Evolutionary conservation across 2,797 vertebrate species (phyloP).

Genomic region (Labeo calbasu): DNA sequence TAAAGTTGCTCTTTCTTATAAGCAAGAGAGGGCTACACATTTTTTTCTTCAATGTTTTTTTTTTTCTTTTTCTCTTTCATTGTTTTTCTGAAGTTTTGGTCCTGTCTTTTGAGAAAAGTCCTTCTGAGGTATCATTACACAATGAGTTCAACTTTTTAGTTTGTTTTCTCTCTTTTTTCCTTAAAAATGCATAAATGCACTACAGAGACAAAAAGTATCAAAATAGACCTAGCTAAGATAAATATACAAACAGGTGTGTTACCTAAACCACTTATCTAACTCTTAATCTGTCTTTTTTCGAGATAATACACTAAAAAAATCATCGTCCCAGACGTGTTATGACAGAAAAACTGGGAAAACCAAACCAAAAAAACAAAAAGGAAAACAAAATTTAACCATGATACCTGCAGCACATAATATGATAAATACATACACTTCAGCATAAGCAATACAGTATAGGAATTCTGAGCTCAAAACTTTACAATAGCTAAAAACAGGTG

Average conservation of each 20-base stretch:
- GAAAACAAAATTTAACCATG: slow-evolving; percentile 72
- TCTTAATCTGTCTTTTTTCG: slow-evolving; percentile 76
- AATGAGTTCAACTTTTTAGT: slow-evolving; percentile 79
- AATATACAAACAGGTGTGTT: slow-evolving; percentile 88
- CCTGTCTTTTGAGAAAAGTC: slow-evolving; percentile 84
- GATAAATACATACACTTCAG: slow-evolving; percentile 85
- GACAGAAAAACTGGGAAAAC: slow-evolving; percentile 71
- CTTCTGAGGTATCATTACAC: slow-evolving; percentile 87
- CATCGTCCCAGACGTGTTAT: slow-evolving; percentile 84
- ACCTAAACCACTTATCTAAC: slow-evolving; percentile 87
- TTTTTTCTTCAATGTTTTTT: slow-evolving; percentile 68
- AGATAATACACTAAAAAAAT: slow-evolving; percentile 83
- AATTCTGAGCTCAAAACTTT: slow-evolving; percentile 81
- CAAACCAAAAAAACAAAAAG: slow-evolving; percentile 63
- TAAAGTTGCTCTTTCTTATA: slow-evolving; percentile 76
- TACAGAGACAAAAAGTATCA: slow-evolving; percentile 89
- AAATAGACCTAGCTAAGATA: slow-evolving; percentile 91
- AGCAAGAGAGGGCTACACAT: slow-evolving; percentile 83
- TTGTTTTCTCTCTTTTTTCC: slow-evolving; percentile 81
- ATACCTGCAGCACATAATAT: slow-evolving; percentile 84
- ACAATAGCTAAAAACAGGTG: slow-evolving; percentile 81
- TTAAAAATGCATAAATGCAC: slow-evolving; percentile 88
- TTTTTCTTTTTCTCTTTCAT: slow-evolving; percentile 69
- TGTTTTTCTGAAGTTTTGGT: slow-evolving; percentile 83
- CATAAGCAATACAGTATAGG: slow-evolving; percentile 83